Base-by-base conservation (phyloP, 1,140 invertebrate species). In the Asobara japonica region DNA sequence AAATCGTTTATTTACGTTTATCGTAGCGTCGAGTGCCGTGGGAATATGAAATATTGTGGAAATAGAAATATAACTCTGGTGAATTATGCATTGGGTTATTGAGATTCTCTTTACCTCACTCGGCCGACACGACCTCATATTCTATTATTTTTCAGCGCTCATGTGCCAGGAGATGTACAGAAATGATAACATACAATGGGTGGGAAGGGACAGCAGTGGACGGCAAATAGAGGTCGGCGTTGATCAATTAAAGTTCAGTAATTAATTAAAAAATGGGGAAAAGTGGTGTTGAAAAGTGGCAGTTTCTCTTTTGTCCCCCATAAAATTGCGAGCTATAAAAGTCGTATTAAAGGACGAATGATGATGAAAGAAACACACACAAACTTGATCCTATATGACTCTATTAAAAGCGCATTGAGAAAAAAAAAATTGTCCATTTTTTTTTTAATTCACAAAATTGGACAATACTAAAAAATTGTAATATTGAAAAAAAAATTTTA, bases 1-100 rank as follows among this genome's bases (percentile, higher is more conserved):
- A 62, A 30, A 62, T 62, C 60, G 60, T 62, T 62, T 62, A 62
- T 62, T 62, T 62, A 62, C 60, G 60, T 62, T 62, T 62, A 62
- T 62, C 29, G 60, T 30, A 30, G 11, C 60, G 27, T 62, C 60
- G 27, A 62, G 60, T 62, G 29, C 60, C 13, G 27, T 30, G 27
- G 60, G 29, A 62, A 62, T 62, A 62, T 62, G 60, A 62, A 62
- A 62, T 62, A 62, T 1, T 30, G 25, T 7, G 60, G 25, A 16
- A 62, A 62, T 31, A 62, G 60, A 62, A 62, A 62, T 31, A 31
- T 62, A 56, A 56, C 29, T 16, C 11, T 29, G 5, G 60, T 62
- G 60, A 62, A 62, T 62, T 62, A 62, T 69, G 48, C 48, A 51
- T 69, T 30, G 48, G 33, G 30, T 60, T 60, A 69, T 60, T 36